These are phyloP conservation scores for Podarcis cretensis DNA, from an alignment of 2,113 vertebrate species.

Conservation along the genomic window DNA sequence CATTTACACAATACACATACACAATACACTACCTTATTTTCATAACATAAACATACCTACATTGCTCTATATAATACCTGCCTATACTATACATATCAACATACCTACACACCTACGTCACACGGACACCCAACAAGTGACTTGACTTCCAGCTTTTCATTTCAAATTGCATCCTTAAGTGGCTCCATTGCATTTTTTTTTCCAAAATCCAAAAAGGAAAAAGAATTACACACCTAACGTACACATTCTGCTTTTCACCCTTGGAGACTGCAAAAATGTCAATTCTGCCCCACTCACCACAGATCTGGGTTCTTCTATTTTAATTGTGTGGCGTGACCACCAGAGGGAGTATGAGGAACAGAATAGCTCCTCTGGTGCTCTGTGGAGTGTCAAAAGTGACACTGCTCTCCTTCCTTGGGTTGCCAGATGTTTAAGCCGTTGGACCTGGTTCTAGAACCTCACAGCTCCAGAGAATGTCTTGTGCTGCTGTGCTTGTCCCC, in stretches of 20 bases:
- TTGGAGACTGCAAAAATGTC: not conserved
- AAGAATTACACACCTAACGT: not conserved
- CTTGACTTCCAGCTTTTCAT: no score
- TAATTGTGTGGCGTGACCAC: not conserved
- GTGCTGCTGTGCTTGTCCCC: not conserved
- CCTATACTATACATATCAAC: no score
- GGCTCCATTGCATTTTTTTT: not conserved
- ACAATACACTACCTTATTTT: no score
- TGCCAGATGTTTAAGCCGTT: not conserved
- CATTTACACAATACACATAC: no score
- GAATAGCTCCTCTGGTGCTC: not conserved
- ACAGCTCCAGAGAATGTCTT: not conserved
- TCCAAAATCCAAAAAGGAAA: no score
- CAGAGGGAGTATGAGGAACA: not conserved
- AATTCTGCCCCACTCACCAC: not conserved
- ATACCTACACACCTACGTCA: no score
- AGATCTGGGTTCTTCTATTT: not conserved
- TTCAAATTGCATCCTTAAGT: not conserved
- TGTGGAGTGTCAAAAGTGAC: not conserved
- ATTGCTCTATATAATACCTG: no score
- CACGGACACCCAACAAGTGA: no score
- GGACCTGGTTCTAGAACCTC: not conserved
- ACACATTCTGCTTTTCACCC: not conserved
- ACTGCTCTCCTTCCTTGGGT: not conserved
- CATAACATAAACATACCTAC: no score